Base-by-base conservation (phyloP, 2,113 vertebrate genomes). In the Cinclus cinclus region DNA sequence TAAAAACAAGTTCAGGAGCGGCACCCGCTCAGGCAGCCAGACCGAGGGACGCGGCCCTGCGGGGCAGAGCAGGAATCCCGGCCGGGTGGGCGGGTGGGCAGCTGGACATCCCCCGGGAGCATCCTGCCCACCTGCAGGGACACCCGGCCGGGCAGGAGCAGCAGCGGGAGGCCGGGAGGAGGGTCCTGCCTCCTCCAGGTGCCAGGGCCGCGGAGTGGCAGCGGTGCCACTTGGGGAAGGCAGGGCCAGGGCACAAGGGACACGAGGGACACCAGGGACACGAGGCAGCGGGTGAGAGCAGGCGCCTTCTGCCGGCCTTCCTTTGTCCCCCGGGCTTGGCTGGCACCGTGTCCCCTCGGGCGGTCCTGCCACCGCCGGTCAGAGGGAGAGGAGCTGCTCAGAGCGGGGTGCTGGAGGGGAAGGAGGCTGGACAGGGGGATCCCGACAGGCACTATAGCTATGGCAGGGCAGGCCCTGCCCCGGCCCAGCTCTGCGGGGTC, bases 1-100 rank as follows among this genome's bases (percentile, higher is more conserved):
- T 92, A 96, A 96, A 96, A 96, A 91, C 87, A 47, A 87, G 67
- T 89, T 95, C 63, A 58, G 89, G 92, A 94, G 77, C 12, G 15
- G 91, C 82, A 93, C 71, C 90, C 79, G 92, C 94, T 92, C 86
- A n/a, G 86, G 90, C 91, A 87, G 93, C 92, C 92, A 52, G 87
- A 77, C 27, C 93, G 65, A 89, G 77, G 78, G n/a, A 73, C 8
- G 17, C 9, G 46, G 65, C 63, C 91, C 83, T 1, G 4, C 22
- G 0, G 79, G 21, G 52, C 6, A 4, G 60, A 87, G 68, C 63
- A 59, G 92, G 79, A 35, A 50, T 50, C 68, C 84, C 11, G 2
- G 79, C 37, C 11, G 1, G 94, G 74, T 3, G 1, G 90, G 49
- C 3, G 41, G 94, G 74, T 3, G 1, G 90, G 49, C 4, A 33